Evolutionary conservation across 2,888 invertebrate species (phyloP).

Genomic region (Mythimna ferrago): DNA sequence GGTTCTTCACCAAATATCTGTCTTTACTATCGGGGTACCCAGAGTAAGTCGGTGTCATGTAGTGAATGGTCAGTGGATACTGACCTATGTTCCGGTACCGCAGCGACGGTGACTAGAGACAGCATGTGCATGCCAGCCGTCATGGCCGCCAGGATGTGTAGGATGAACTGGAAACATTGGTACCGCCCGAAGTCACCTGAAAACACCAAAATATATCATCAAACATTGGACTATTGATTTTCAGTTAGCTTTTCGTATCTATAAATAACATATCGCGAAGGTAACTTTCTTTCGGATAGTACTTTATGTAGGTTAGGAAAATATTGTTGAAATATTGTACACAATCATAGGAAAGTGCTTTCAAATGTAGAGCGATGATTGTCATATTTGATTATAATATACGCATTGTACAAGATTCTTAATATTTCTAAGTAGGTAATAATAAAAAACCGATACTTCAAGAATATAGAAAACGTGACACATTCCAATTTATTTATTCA

Average conservation of each 20-base stretch:
- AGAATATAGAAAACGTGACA: neutral
- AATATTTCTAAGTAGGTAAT: neutral
- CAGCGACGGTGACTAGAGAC: constrained; percentile 95
- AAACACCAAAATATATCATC: constrained; percentile 67
- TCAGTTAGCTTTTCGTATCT: constrained; percentile 19
- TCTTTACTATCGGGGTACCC: constrained; percentile 23
- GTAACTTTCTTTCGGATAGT: constrained; percentile 4
- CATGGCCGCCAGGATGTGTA: constrained; percentile 94
- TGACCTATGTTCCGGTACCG: constrained; percentile 94
- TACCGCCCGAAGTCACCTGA: constrained; percentile 96
- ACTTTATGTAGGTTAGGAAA: constrained; percentile 44
- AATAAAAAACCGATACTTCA: neutral
- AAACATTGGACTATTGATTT: constrained; percentile 19
- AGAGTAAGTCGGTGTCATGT: constrained; percentile 33
- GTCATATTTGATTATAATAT: constrained; percentile 11
- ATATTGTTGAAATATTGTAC: too few species aligned
- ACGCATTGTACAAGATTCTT: constrained; percentile 2
- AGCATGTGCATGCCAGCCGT: constrained; percentile 96
- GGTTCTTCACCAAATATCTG: constrained; percentile 48
- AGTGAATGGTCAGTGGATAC: constrained; percentile 48
- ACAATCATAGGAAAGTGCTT: constrained; percentile 33
- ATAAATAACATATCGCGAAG: constrained; percentile 24
- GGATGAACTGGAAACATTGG: constrained; percentile 94
- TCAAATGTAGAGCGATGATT: constrained; percentile 23
- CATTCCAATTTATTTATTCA: neutral